Conservation (phyloP, 2,888 invertebrate species). For the Epirrhoe alternata region DNA sequence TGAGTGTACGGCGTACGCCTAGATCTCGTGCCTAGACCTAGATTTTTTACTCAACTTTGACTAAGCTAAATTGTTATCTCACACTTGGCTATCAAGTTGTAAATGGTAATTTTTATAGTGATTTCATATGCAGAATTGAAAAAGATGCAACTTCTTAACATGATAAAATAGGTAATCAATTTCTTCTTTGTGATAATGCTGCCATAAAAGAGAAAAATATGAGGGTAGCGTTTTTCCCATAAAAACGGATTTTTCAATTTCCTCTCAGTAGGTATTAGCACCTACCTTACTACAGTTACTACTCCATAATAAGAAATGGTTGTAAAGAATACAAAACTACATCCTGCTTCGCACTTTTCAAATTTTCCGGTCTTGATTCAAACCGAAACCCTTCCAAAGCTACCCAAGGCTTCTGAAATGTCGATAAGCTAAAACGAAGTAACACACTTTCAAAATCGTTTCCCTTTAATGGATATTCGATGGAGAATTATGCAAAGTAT, state of each 20-base stretch:
- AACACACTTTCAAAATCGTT: slow-evolving; percentile 13
- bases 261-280: not conserved
- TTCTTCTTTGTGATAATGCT: not conserved
- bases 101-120: not conserved
- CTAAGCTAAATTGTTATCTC: not conserved
- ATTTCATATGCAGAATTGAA: too few relatives aligned
- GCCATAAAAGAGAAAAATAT: too few relatives aligned
- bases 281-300: too few relatives aligned
- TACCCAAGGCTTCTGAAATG: not conserved
- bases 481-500: slow-evolving; percentile 19
- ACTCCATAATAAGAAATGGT: not conserved
- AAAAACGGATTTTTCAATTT: not conserved
- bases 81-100: not conserved
- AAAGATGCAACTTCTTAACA: not conserved
- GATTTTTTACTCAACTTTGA: not conserved
- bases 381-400: not conserved
- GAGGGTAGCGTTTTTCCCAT: too few relatives aligned
- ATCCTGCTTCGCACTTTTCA: not conserved
- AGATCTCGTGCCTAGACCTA: not conserved
- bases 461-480: slow-evolving; percentile 13
- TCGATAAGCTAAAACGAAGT: slow-evolving; percentile 9
- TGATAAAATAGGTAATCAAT: not conserved
- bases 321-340: not conserved
- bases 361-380: not conserved
- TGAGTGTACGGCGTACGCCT: too few relatives aligned